phyloP scores from a whole-genome alignment of 2,888 invertebrate genomes.

The Ligdia adustata region DNA sequence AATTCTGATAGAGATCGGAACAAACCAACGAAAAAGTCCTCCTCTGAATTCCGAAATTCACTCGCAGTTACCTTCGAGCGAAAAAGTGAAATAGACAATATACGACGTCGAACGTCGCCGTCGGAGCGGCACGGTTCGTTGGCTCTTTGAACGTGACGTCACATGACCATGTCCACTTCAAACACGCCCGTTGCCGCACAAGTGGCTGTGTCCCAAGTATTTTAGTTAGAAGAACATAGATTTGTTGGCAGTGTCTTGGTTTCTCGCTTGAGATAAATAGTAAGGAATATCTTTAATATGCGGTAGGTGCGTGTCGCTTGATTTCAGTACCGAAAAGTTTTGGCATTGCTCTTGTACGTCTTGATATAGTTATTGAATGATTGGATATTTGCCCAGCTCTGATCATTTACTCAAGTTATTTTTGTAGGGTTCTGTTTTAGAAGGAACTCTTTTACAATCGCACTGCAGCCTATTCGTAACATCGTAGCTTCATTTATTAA shows the following conservation, averaged over 20 bases:
- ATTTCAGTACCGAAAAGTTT: no score
- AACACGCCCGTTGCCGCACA: slow-evolving; percentile 24
- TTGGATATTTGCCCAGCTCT: no score
- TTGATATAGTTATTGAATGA: no score
- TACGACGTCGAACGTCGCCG: slow-evolving; percentile 25
- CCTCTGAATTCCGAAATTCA: slow-evolving; percentile 20
- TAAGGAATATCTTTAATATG: no score
- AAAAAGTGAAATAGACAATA: slow-evolving; percentile 28
- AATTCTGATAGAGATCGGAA: slow-evolving; percentile 6
- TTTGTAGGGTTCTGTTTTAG: no score
- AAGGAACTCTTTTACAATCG: no score
- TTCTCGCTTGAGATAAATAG: no score
- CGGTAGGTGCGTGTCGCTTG: no score
- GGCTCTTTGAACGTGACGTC: slow-evolving; percentile 28
- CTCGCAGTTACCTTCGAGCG: slow-evolving; percentile 22
- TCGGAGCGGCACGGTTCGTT: slow-evolving; percentile 28
- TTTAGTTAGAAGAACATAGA: slow-evolving; percentile 8
- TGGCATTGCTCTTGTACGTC: no score
- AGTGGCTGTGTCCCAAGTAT: slow-evolving; percentile 30
- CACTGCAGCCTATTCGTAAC: no score
- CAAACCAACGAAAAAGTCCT: slow-evolving; percentile 12
- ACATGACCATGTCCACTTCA: slow-evolving; percentile 30
- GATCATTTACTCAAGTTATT: no score
- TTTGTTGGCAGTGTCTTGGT: slow-evolving; percentile 3
- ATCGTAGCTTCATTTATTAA: no score